Evolutionary conservation across 2,113 vertebrate species (phyloP).

Genomic region (Myxocyprinus asiaticus): DNA sequence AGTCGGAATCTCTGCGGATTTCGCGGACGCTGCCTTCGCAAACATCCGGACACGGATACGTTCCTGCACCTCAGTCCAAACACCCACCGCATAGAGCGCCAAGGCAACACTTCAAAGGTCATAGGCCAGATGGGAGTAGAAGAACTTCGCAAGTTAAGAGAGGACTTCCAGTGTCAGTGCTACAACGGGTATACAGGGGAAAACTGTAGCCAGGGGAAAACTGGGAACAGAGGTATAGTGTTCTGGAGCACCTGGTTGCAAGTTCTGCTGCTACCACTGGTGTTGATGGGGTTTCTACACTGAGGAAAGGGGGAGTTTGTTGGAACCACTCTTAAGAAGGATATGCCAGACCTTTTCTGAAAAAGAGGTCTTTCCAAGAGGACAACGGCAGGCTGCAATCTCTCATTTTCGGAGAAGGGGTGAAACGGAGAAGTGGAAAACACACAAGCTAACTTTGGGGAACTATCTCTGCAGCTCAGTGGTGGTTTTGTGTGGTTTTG

Average conservation of each 20-base stretch:
- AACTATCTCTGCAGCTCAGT: not conserved
- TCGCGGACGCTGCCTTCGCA: conserved; percentile 85
- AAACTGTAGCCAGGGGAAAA: conserved; percentile 64
- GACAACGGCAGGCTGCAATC: not conserved
- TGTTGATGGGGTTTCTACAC: conserved; percentile 65
- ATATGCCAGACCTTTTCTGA: not conserved
- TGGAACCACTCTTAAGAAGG: not conserved
- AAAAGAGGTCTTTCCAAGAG: not conserved
- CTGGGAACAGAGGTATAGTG: conserved; percentile 61
- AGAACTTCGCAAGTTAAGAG: conserved; percentile 61
- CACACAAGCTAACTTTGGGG: not conserved
- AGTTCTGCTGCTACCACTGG: conserved; percentile 61
- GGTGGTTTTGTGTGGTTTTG: not conserved
- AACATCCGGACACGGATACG: conserved; percentile 56
- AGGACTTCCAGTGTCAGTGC: conserved; percentile 86
- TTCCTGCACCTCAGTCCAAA: conserved; percentile 81
- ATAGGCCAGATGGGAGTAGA: conserved; percentile 59
- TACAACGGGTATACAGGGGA: conserved; percentile 81
- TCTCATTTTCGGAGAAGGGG: not conserved
- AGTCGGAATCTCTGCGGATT: conserved; percentile 79
- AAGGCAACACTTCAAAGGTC: conserved; percentile 52
- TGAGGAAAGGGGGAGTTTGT: conserved; percentile 47
- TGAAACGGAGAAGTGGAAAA: not conserved
- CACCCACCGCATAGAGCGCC: conserved; percentile 74
- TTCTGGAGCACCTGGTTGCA: conserved; percentile 46